Conservation (phyloP, 2,797 vertebrate species). For the Alauda arvensis region DNA sequence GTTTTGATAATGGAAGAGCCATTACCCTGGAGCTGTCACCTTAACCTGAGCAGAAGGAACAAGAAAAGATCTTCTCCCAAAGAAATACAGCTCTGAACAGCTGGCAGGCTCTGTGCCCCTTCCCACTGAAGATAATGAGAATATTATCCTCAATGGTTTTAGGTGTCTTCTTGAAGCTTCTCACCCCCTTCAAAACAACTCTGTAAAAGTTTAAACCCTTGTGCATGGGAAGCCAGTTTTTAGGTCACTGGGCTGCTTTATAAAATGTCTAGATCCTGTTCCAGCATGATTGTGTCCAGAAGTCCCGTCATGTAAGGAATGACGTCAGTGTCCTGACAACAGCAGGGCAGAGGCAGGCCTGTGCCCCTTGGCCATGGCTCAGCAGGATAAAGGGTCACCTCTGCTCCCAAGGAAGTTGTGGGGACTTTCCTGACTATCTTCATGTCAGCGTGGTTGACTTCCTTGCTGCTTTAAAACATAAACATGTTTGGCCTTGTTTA, state of each 20-base stretch:
- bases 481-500: constrained; percentile 12
- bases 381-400: background rate
- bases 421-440: background rate
- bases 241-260: background rate
- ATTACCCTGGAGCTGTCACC: background rate
- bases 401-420: background rate
- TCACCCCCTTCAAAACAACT: background rate
- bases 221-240: background rate
- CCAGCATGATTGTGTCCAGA: background rate
- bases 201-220: background rate
- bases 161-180: background rate
- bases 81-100: background rate
- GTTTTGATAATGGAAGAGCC: background rate
- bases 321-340: background rate
- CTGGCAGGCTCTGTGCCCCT: background rate
- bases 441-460: background rate
- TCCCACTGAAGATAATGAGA: background rate
- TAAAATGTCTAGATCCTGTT: background rate
- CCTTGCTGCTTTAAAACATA: background rate
- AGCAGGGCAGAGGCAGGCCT: background rate
- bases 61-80: background rate
- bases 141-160: no score
- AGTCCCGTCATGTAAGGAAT: background rate
- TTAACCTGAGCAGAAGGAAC: background rate
- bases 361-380: background rate